Evolutionary conservation across 2,113 vertebrate species (phyloP).

Genomic region (Taurulus bubalis): DNA sequence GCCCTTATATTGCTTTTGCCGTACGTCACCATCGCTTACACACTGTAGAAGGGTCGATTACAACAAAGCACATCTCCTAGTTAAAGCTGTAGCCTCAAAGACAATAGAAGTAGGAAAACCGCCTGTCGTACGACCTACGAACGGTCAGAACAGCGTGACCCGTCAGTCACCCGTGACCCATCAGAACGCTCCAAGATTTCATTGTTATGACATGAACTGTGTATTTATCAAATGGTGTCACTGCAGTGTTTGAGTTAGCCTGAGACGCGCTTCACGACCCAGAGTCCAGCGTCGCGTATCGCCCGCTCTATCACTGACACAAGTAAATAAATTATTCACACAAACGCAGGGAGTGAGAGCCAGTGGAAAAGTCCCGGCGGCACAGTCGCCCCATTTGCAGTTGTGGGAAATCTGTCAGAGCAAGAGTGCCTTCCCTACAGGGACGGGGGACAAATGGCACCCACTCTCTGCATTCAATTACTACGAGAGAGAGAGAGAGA

Average conservation of each 20-base stretch:
- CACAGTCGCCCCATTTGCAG: slow-evolving; percentile 73
- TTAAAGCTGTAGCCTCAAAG: neutral
- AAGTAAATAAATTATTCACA: slow-evolving; percentile 81
- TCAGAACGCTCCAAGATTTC: no score
- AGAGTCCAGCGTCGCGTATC: slow-evolving; percentile 43
- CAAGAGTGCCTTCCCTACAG: slow-evolving; percentile 72
- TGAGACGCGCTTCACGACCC: slow-evolving; percentile 38
- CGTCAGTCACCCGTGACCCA: slow-evolving; percentile 47
- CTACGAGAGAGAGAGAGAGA: slow-evolving; percentile 39
- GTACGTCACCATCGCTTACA: no score
- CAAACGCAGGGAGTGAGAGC: slow-evolving; percentile 52
- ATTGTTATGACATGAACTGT: slow-evolving; percentile 53
- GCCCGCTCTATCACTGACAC: slow-evolving; percentile 61
- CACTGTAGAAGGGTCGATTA: no score
- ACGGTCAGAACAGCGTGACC: slow-evolving; percentile 3
- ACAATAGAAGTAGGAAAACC: neutral
- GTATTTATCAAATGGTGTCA: slow-evolving; percentile 71
- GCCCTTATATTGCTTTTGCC: no score
- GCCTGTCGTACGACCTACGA: slow-evolving; percentile 8
- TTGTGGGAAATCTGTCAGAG: slow-evolving; percentile 82
- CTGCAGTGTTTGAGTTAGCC: slow-evolving; percentile 59
- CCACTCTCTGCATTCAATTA: slow-evolving; percentile 80
- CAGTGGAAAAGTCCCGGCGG: slow-evolving; percentile 56
- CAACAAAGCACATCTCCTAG: neutral
- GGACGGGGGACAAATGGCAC: slow-evolving; percentile 81